phyloP scores from a whole-genome alignment of 2,888 invertebrate species.

The Drosophila prolongata region DNA sequence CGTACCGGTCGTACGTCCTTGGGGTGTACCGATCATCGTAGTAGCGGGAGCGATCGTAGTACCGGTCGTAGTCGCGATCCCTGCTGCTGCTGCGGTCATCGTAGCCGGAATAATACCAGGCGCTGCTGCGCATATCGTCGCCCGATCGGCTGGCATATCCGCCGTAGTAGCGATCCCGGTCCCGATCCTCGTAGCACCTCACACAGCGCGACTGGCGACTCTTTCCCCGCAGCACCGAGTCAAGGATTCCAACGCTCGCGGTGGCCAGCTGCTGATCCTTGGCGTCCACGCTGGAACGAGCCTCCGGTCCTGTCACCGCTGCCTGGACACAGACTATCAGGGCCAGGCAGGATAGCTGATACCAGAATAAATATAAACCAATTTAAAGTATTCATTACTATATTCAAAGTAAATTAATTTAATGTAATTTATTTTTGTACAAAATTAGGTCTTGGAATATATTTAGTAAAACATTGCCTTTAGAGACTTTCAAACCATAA shows the following conservation, averaged over 20 bases:
- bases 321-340: constrained; percentile 51
- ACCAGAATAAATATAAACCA: too few relatives aligned
- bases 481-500: too few relatives aligned
- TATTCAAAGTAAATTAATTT: too few relatives aligned
- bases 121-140: constrained; percentile 75
- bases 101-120: constrained; percentile 81
- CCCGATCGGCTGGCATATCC: constrained; percentile 71
- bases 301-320: constrained; percentile 52
- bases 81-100: constrained; percentile 74
- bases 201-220: constrained; percentile 83
- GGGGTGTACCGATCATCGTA: constrained; percentile 76
- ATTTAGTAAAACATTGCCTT: too few relatives aligned
- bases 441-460: too few relatives aligned
- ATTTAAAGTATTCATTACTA: too few relatives aligned
- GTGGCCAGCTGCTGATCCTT: constrained; percentile 45
- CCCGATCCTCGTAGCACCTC: constrained; percentile 82
- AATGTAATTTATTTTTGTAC: too few relatives aligned
- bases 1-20: constrained; percentile 78
- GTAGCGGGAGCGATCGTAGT: constrained; percentile 56
- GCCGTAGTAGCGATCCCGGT: constrained; percentile 42
- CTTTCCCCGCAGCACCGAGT: constrained; percentile 65
- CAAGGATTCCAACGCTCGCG: constrained; percentile 60
- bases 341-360: constrained; percentile 58
- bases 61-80: constrained; percentile 75
- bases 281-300: constrained; percentile 37